These are phyloP conservation scores for Tenualosa ilisha DNA, from an alignment of 2,797 vertebrate species.

Conservation along the genomic window DNA sequence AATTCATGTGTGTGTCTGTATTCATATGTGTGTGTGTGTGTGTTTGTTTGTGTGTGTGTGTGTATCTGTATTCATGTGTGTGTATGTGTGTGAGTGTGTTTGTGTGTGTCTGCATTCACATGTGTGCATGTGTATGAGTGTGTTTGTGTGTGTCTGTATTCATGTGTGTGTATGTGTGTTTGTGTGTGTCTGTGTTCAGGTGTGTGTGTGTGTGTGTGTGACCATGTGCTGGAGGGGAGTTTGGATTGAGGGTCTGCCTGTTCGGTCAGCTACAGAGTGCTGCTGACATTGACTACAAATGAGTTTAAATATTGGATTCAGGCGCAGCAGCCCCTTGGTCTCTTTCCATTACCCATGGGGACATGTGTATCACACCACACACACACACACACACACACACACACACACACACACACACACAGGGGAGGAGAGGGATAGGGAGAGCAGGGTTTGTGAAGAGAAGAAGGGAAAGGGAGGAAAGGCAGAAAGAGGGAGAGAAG, in stretches of 20 bases:
- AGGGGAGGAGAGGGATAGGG: neutral
- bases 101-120: too few species aligned
- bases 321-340: conserved; percentile 42
- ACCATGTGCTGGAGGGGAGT: conserved; percentile 31
- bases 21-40: too few species aligned
- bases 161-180: too few species aligned
- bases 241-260: conserved; percentile 35
- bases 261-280: conserved; percentile 43
- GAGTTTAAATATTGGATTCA: conserved; percentile 55
- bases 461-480: neutral
- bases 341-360: conserved; percentile 43
- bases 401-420: conserved; percentile 16
- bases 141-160: too few species aligned
- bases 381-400: neutral
- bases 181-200: too few species aligned
- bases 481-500: neutral
- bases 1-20: too few species aligned
- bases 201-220: conserved; percentile 45
- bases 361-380: neutral
- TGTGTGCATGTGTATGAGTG: too few species aligned
- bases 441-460: neutral
- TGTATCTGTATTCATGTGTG: too few species aligned
- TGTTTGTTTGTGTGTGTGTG: too few species aligned
- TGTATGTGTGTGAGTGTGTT: too few species aligned
- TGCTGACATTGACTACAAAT: conserved; percentile 54